Conservation (phyloP, 2,888 invertebrate genomes). For the Drosophila limbata region DNA sequence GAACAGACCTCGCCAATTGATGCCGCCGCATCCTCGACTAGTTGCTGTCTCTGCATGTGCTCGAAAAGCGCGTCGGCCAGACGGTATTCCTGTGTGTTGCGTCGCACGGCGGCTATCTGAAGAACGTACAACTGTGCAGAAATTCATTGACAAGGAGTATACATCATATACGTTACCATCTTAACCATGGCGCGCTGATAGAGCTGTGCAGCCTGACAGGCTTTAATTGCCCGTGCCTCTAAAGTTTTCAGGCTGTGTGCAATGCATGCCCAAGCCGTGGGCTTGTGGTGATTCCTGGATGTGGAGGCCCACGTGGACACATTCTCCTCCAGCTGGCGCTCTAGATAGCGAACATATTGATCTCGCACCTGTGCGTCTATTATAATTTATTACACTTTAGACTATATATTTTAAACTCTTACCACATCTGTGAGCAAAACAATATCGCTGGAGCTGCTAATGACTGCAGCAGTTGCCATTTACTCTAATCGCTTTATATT, state of each 20-base stretch:
- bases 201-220: conserved; percentile 78
- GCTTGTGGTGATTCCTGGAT: conserved; percentile 67
- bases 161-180: conserved; percentile 68
- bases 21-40: neutral
- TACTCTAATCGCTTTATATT: neutral
- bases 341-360: conserved; percentile 79
- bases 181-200: conserved; percentile 83
- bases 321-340: conserved; percentile 78
- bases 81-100: conserved; percentile 74
- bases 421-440: conserved; percentile 70
- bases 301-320: conserved; percentile 63
- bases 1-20: neutral
- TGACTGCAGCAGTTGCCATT: conserved; percentile 46
- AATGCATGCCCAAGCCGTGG: conserved; percentile 66
- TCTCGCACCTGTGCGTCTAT: conserved; percentile 75
- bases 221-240: conserved; percentile 78
- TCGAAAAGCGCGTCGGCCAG: conserved; percentile 67
- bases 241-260: conserved; percentile 66
- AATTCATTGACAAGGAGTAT: neutral
- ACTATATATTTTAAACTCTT: conserved; percentile 4
- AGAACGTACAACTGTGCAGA: neutral
- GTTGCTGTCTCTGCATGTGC: conserved; percentile 54
- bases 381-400: conserved; percentile 3
- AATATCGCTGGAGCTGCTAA: conserved; percentile 40
- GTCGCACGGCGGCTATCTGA: conserved; percentile 77